A percentile compares a stretch with the other conserved stretches of the same genome.
phyloP scores from a whole-genome alignment of 23 tunicate species.

The Phallusia fumigata region DNA sequence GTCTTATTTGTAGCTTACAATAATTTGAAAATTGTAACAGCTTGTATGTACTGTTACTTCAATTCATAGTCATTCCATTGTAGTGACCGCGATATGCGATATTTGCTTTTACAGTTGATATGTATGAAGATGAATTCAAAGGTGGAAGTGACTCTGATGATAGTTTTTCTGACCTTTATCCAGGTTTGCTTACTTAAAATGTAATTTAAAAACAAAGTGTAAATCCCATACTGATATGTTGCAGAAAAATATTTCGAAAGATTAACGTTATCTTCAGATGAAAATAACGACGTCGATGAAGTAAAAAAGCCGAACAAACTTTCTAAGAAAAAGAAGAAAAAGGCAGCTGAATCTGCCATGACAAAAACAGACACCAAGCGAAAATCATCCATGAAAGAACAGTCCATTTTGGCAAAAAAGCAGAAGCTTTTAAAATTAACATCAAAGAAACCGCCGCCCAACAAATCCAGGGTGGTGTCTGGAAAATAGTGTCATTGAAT shows the following conservation, averaged over 20 bases:
- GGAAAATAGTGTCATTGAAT: not conserved
- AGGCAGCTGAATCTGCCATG: not conserved
- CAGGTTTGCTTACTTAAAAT: not conserved
- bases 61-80: no score
- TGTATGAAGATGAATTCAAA: not conserved
- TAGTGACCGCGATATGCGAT: no score
- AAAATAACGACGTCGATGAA: not conserved
- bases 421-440: not conserved
- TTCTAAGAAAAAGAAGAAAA: not conserved
- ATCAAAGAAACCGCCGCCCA: not conserved
- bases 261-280: conserved; percentile 9
- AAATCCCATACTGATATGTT: not conserved
- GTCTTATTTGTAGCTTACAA: no score
- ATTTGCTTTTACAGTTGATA: not conserved
- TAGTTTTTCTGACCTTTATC: conserved; percentile 44
- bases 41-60: no score
- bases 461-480: not conserved
- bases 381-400: not conserved
- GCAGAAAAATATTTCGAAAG: conserved; percentile 4
- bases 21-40: no score
- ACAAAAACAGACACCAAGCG: not conserved
- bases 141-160: conserved; percentile 36
- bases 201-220: not conserved
- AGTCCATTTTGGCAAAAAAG: not conserved
- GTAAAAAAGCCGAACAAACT: not conserved